phyloP scores from a whole-genome alignment of 2,888 invertebrate species.

The Tipula helvola region DNA sequence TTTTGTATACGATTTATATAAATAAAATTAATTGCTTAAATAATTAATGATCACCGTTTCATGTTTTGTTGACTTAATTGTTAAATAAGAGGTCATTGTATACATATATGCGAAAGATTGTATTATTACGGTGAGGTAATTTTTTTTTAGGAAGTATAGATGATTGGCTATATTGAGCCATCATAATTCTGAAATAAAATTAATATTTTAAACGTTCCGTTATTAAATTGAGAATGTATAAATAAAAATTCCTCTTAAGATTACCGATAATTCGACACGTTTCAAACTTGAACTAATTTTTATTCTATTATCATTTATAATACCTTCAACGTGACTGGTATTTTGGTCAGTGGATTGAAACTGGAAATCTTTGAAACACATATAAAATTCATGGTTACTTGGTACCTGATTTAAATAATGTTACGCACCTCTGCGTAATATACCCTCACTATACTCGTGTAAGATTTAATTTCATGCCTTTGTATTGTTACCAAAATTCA shows the following conservation, averaged over 20 bases:
- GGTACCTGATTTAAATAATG: not conserved
- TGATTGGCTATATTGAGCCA: not conserved
- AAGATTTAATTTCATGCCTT: not conserved
- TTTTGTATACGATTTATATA: not conserved
- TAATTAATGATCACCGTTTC: not conserved
- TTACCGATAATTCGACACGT: not conserved
- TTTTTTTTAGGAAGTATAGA: not conserved
- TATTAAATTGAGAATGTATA: not conserved
- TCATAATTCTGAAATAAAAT: not conserved
- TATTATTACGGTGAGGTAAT: not conserved
- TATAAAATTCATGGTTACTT: too few relatives aligned
- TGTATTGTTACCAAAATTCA: not conserved
- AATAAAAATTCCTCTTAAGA: not conserved
- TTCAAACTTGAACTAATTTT: not conserved
- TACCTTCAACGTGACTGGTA: not conserved
- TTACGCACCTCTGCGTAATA: not conserved
- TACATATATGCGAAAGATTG: not conserved
- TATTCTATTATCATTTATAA: not conserved
- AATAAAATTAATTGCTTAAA: not conserved
- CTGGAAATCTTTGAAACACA: too few relatives aligned
- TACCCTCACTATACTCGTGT: not conserved
- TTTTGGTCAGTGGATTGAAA: too few relatives aligned
- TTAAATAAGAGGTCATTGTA: not conserved
- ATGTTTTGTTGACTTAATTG: not conserved
- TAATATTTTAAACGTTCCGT: not conserved